phyloP scores from a whole-genome alignment of 2,113 vertebrate species.

The Reinhardtius hippoglossoides region DNA sequence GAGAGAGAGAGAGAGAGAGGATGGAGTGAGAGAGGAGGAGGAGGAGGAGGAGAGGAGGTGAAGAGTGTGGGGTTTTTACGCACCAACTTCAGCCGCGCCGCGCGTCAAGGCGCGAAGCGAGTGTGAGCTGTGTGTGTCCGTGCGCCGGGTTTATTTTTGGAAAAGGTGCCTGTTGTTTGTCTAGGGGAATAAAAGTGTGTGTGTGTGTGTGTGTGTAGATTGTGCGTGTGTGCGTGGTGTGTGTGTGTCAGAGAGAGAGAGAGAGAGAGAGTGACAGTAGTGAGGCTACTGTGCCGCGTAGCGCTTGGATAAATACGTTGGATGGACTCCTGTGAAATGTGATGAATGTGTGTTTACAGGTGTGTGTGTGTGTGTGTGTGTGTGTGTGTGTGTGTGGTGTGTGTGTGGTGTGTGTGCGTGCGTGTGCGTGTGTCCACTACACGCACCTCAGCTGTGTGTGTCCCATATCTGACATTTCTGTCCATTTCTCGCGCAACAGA shows the following conservation, averaged over 20 bases:
- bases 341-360: slow-evolving; percentile 2
- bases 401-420: neutral
- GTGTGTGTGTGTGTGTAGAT: neutral
- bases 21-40: neutral
- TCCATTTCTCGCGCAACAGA: too few relatives aligned
- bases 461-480: too few relatives aligned
- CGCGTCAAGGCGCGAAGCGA: slow-evolving; percentile 46
- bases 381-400: neutral
- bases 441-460: neutral
- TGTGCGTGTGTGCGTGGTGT: slow-evolving; percentile 11
- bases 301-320: slow-evolving; percentile 5
- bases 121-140: slow-evolving; percentile 48
- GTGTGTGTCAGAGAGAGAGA: neutral
- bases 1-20: neutral
- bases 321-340: slow-evolving; percentile 16
- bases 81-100: slow-evolving; percentile 37
- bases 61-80: slow-evolving; percentile 45
- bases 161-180: slow-evolving; percentile 19
- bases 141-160: slow-evolving; percentile 66
- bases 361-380: neutral
- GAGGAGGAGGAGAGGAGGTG: slow-evolving; percentile 39
- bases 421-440: neutral
- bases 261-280: neutral
- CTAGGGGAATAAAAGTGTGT: neutral
- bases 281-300: neutral